Evolutionary conservation across 2,888 invertebrate genomes (phyloP).

Genomic region (Lamellibrachia columna): DNA sequence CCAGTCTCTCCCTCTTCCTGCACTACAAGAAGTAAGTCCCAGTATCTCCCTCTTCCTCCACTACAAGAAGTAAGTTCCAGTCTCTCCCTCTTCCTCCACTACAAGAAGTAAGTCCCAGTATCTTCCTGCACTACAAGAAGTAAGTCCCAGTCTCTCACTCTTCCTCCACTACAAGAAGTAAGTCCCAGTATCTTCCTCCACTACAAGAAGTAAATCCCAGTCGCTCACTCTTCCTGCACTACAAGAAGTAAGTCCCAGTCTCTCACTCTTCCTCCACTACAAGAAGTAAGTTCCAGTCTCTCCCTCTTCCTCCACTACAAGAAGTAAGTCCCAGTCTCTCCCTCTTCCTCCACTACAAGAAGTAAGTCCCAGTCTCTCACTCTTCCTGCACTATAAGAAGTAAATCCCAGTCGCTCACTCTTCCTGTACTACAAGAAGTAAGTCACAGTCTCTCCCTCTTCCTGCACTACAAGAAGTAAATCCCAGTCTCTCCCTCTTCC

Average conservation of each 20-base stretch:
- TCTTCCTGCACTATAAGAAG: slow-evolving; percentile 61
- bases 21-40: too few species aligned
- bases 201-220: slow-evolving; percentile 62
- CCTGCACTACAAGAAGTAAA: slow-evolving; percentile 23
- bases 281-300: slow-evolving; percentile 17
- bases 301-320: too few species aligned
- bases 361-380: slow-evolving; percentile 49
- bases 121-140: too few species aligned
- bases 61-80: too few species aligned
- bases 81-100: slow-evolving; percentile 19
- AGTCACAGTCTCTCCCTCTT: background rate
- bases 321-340: slow-evolving; percentile 38
- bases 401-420: slow-evolving; percentile 42
- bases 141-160: slow-evolving; percentile 45
- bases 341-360: slow-evolving; percentile 61
- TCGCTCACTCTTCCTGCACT: background rate
- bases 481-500: background rate
- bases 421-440: too few species aligned
- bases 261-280: slow-evolving; percentile 20
- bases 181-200: slow-evolving; percentile 43
- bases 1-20: background rate
- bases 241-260: background rate
- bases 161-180: slow-evolving; percentile 63
- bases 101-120: slow-evolving; percentile 17
- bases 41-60: background rate